These are phyloP conservation scores for Acrobasis consociella DNA, from an alignment of 2,888 invertebrate species.

Conservation along the genomic window DNA sequence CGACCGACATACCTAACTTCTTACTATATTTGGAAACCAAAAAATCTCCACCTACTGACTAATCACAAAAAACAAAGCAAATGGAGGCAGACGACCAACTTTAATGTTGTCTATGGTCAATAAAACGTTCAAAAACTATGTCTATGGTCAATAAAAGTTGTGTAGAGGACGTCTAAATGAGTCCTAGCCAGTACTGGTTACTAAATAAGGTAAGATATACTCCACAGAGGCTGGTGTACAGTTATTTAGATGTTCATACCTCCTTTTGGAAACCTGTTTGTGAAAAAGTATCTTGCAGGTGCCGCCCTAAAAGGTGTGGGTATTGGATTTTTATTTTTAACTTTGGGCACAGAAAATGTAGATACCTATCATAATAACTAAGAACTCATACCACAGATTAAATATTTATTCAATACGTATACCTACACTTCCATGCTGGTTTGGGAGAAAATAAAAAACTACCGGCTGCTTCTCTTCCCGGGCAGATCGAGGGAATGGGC, in stretches of 20 bases:
- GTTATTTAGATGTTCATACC: conserved; percentile 12
- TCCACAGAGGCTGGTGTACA: conserved; percentile 5
- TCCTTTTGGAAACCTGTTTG: conserved; percentile 13
- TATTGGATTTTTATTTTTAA: conserved; percentile 3
- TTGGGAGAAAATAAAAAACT: too few relatives aligned
- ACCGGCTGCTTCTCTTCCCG: too few relatives aligned
- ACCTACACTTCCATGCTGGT: too few relatives aligned
- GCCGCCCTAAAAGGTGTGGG: neutral
- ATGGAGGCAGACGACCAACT: too few relatives aligned
- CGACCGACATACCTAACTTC: neutral
- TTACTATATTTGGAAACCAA: neutral
- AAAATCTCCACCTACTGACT: neutral
- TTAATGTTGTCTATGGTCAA: neutral
- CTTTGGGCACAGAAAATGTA: neutral
- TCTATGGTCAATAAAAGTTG: conserved; percentile 8
- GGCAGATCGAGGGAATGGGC: too few relatives aligned
- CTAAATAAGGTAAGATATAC: conserved; percentile 6
- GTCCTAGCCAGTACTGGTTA: neutral
- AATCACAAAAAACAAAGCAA: neutral
- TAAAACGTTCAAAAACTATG: neutral
- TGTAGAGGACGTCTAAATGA: neutral
- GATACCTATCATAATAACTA: too few relatives aligned
- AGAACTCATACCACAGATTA: too few relatives aligned
- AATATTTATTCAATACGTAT: too few relatives aligned
- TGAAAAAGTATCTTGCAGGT: conserved; percentile 8